phyloP scores from a whole-genome alignment of 2,113 vertebrate genomes.

The Rhineura floridana region DNA sequence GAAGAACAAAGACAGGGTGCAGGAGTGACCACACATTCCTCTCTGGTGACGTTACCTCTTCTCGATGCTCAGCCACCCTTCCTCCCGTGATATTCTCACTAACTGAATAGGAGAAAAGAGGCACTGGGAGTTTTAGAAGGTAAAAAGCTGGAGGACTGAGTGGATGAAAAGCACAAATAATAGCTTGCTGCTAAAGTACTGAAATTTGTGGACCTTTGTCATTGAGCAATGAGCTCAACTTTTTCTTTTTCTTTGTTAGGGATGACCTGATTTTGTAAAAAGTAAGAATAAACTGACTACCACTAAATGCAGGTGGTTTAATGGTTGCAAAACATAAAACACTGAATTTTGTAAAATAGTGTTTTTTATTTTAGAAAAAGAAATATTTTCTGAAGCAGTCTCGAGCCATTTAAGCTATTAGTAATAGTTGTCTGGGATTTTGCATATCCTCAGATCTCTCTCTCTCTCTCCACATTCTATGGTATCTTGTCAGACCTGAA shows the following conservation, averaged over 20 bases:
- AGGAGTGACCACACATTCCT: background rate
- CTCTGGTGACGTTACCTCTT: background rate
- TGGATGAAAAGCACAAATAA: background rate
- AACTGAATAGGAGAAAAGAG: background rate
- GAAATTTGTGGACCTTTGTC: background rate
- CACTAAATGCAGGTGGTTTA: slow-evolving; percentile 6
- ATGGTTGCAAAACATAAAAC: slow-evolving; percentile 55
- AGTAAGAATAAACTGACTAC: background rate
- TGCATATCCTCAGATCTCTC: slow-evolving; percentile 25
- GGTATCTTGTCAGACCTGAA: slow-evolving; percentile 42
- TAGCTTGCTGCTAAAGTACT: background rate
- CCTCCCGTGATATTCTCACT: background rate
- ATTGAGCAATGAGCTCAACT: background rate
- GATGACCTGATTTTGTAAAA: background rate
- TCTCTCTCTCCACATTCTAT: slow-evolving; percentile 32
- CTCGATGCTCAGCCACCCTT: background rate
- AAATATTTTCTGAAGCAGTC: slow-evolving; percentile 62
- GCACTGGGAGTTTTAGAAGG: background rate
- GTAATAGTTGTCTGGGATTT: slow-evolving; percentile 39
- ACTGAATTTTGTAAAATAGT: slow-evolving; percentile 61
- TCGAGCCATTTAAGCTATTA: slow-evolving; percentile 52
- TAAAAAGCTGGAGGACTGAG: background rate
- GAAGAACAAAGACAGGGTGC: background rate
- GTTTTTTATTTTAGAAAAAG: slow-evolving; percentile 63
- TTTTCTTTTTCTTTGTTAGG: background rate